Conservation (phyloP, 2,113 vertebrate species). For the Sorex fumeus region DNA sequence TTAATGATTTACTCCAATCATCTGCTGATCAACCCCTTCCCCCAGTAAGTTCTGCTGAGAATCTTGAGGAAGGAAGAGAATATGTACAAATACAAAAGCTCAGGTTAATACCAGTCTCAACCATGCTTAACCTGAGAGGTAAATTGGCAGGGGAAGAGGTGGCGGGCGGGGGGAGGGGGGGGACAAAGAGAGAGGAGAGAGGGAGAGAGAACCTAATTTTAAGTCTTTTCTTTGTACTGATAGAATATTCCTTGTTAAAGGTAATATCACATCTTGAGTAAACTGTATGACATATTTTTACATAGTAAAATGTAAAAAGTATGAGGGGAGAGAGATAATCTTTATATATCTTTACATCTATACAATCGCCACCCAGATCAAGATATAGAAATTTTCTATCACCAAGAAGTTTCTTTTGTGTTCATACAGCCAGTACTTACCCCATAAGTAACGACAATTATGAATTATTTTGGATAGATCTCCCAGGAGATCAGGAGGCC, state of each 20-base stretch:
- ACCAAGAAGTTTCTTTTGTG: neutral
- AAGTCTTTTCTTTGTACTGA: slow-evolving; percentile 3
- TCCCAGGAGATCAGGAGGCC: neutral
- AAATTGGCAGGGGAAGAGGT: too few relatives aligned
- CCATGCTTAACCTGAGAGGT: too few relatives aligned
- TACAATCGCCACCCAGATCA: neutral
- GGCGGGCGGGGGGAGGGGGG: too few relatives aligned
- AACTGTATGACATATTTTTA: neutral
- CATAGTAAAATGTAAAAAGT: neutral
- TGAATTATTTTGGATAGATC: too few relatives aligned
- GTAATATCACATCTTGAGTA: neutral
- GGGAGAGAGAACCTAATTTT: too few relatives aligned
- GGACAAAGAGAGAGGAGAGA: too few relatives aligned
- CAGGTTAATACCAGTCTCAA: too few relatives aligned
- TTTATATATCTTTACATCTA: neutral
- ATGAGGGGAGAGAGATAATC: neutral
- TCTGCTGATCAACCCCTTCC: neutral
- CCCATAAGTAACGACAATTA: neutral
- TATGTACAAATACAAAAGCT: too few relatives aligned
- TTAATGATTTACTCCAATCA: neutral
- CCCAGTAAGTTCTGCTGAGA: too few relatives aligned
- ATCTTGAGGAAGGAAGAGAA: too few relatives aligned
- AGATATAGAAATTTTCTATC: neutral
- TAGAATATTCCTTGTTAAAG: neutral
- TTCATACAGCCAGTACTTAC: neutral